Conservation (phyloP, 2,888 invertebrate genomes). For the Rhagonycha lutea region DNA sequence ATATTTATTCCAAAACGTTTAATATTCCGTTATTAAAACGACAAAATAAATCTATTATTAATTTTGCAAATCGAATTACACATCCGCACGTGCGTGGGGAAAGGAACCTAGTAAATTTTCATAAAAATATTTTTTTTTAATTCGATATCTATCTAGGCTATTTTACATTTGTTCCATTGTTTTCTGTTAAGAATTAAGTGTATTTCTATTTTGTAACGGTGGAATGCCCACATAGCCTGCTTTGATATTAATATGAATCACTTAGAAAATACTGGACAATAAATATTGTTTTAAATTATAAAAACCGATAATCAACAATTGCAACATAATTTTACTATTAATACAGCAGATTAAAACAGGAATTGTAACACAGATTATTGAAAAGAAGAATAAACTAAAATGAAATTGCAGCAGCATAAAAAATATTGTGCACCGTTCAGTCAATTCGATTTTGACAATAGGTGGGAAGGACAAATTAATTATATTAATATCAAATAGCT, state of each 20-base stretch:
- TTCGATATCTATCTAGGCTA: slow-evolving; percentile 10
- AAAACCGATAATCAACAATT: background rate
- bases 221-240: background rate
- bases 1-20: background rate
- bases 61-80: slow-evolving; percentile 1
- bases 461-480: background rate
- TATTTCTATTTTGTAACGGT: slow-evolving; percentile 9
- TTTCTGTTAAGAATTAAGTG: slow-evolving; percentile 10
- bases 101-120: slow-evolving; percentile 5
- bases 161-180: slow-evolving; percentile 20
- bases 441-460: background rate
- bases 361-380: background rate
- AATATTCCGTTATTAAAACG: background rate
- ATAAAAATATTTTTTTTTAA: background rate
- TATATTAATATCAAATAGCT: background rate
- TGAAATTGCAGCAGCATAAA: background rate
- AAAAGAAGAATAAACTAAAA: background rate
- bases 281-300: background rate
- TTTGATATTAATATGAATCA: slow-evolving; percentile 5
- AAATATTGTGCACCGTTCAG: background rate
- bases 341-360: background rate
- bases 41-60: background rate
- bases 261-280: background rate
- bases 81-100: slow-evolving; percentile 24
- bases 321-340: background rate